Evolutionary conservation across 2,888 invertebrate genomes (phyloP).

Genomic region (Disparrhopalites patrizii): DNA sequence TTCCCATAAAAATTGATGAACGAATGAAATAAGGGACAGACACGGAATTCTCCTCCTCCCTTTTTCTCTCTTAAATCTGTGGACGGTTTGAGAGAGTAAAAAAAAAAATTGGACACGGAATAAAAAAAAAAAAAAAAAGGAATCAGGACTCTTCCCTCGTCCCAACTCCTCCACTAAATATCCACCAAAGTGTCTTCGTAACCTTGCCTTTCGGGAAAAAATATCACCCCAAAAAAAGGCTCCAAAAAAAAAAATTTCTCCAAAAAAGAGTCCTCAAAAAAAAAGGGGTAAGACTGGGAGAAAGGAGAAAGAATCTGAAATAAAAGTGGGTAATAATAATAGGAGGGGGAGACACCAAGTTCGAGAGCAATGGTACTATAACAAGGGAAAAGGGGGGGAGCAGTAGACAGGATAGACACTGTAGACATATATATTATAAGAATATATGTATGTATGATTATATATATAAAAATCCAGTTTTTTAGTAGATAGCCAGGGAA

Average conservation of each 20-base stretch:
- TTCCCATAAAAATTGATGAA: slow-evolving; percentile 13
- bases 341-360: too few relatives aligned
- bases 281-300: too few relatives aligned
- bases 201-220: too few relatives aligned
- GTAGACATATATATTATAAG: too few relatives aligned
- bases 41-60: too few relatives aligned
- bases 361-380: too few relatives aligned
- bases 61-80: background rate
- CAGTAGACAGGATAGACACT: background rate
- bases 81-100: background rate
- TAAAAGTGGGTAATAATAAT: background rate
- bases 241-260: too few relatives aligned
- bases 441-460: too few relatives aligned
- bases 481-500: background rate
- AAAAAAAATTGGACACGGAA: background rate
- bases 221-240: too few relatives aligned
- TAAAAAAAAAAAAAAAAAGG: background rate
- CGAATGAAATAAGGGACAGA: slow-evolving; percentile 5
- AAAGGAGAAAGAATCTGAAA: background rate
- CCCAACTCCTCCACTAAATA: too few relatives aligned
- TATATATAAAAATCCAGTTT: background rate
- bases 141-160: background rate
- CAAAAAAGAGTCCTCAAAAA: too few relatives aligned
- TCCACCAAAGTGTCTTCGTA: too few relatives aligned
- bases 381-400: background rate